Percentiles rank a stretch among this genome's conserved stretches.
Conservation (phyloP, 2,888 invertebrate genomes). For the Lordiphosa andalusiaca region DNA sequence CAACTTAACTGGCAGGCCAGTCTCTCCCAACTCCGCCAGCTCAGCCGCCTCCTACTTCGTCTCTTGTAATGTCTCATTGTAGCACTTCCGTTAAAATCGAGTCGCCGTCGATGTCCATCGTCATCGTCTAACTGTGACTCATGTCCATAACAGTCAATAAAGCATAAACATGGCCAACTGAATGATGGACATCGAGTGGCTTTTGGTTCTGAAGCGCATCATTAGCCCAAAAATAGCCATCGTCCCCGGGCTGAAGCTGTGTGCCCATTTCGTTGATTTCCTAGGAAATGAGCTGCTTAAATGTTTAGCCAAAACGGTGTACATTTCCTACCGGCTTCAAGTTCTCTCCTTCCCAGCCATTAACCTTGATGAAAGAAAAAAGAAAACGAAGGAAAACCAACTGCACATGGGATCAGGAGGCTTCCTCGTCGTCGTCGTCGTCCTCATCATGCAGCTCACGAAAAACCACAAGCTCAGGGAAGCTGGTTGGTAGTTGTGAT, state of each 20-base stretch:
- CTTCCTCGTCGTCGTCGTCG: conserved; percentile 21
- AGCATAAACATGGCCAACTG: conserved; percentile 73
- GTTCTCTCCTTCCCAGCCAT: conserved; percentile 55
- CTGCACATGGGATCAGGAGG: conserved; percentile 47
- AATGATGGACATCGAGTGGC: conserved; percentile 75
- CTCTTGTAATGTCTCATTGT: conserved; percentile 61
- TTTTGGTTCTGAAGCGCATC: conserved; percentile 54
- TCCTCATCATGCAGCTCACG: conserved; percentile 44
- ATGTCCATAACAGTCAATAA: conserved; percentile 76
- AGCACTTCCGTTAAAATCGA: conserved; percentile 70
- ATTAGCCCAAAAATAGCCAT: conserved; percentile 75
- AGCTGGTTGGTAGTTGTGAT: conserved; percentile 48
- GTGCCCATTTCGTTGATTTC: conserved; percentile 65
- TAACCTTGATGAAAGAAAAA: conserved; percentile 57
- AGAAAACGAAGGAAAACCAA: background rate
- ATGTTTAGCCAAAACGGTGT: conserved; percentile 66
- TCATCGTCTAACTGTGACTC: conserved; percentile 70
- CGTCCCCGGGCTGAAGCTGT: conserved; percentile 25
- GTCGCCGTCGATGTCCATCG: conserved; percentile 37
- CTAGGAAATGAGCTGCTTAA: conserved; percentile 74
- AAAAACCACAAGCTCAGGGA: conserved; percentile 48
- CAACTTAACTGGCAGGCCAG: conserved; percentile 39
- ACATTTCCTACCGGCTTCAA: conserved; percentile 51
- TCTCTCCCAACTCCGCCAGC: conserved; percentile 1
- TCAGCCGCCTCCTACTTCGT: conserved; percentile 10